Evolutionary conservation across 2,888 invertebrate genomes (phyloP).

Genomic region (Troglohyphantes excavatus): DNA sequence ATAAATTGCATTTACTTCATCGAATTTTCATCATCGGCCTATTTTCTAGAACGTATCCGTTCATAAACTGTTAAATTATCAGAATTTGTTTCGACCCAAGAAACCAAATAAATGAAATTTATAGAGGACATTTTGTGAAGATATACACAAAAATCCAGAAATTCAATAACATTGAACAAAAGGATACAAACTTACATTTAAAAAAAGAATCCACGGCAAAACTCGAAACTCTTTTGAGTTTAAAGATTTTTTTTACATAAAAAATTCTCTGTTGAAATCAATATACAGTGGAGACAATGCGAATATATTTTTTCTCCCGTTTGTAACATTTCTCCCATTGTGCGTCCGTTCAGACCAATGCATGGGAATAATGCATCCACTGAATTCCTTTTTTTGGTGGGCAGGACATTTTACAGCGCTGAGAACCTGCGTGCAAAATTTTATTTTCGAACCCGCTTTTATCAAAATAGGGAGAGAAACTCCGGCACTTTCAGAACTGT

Average conservation of each 20-base stretch:
- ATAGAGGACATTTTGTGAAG: too few relatives aligned
- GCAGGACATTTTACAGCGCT: constrained; percentile 23
- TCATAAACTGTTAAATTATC: too few relatives aligned
- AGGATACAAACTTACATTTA: too few relatives aligned
- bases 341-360: background rate
- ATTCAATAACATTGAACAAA: too few relatives aligned
- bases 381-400: background rate
- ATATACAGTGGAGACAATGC: constrained; percentile 4
- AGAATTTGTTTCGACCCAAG: too few relatives aligned
- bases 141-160: too few relatives aligned
- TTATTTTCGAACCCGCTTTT: constrained; percentile 36
- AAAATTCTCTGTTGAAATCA: background rate
- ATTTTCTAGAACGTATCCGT: too few relatives aligned
- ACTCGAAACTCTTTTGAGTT: background rate
- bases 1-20: too few relatives aligned
- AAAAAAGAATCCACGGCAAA: too few relatives aligned
- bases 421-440: constrained; percentile 42
- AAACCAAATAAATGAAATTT: too few relatives aligned
- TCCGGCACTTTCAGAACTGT: constrained; percentile 24
- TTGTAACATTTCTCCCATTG: constrained; percentile 15
- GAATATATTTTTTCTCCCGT: constrained; percentile 27
- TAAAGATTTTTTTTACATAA: background rate
- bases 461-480: background rate
- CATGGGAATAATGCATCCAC: constrained; percentile 12
- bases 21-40: too few relatives aligned